These are phyloP conservation scores for Heliconius aoede DNA, from an alignment of 2,888 invertebrate genomes.

Conservation along the genomic window DNA sequence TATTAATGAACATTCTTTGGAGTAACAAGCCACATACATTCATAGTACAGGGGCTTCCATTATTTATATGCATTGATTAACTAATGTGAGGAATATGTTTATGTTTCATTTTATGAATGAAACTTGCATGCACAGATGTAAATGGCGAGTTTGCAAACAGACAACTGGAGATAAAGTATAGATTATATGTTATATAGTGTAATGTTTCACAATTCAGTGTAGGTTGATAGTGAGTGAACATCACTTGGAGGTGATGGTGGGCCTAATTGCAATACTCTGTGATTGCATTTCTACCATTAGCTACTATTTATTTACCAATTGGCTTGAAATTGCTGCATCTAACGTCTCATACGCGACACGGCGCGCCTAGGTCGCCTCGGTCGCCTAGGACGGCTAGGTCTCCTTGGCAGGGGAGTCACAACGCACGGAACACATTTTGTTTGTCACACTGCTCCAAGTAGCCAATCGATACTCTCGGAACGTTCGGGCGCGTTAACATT, in stretches of 20 bases:
- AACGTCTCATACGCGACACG: slow-evolving; percentile 43
- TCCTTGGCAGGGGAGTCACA: slow-evolving; percentile 55
- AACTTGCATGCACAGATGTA: slow-evolving; percentile 8
- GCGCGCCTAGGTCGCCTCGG: slow-evolving; percentile 41
- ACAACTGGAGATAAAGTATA: neutral
- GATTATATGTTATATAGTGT: neutral
- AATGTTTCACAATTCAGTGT: neutral
- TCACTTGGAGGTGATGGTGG: slow-evolving; percentile 50
- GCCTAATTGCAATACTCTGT: slow-evolving; percentile 53
- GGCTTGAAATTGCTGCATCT: slow-evolving; percentile 52
- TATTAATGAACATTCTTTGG: slow-evolving; percentile 11
- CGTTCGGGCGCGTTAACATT: slow-evolving; percentile 38
- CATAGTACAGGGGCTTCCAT: neutral
- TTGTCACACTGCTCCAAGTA: slow-evolving; percentile 55
- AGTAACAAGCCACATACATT: neutral
- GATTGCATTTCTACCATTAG: slow-evolving; percentile 43
- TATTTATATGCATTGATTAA: slow-evolving; percentile 11
- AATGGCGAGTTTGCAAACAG: neutral
- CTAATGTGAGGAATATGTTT: neutral
- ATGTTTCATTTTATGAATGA: slow-evolving; percentile 17
- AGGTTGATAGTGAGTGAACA: slow-evolving; percentile 34
- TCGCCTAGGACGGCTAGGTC: slow-evolving; percentile 24
- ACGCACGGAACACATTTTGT: slow-evolving; percentile 55
- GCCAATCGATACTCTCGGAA: slow-evolving; percentile 37
- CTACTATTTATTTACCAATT: slow-evolving; percentile 54